Evolutionary conservation across 2,113 vertebrate genomes (phyloP).

Genomic region (Bungarus multicinctus): DNA sequence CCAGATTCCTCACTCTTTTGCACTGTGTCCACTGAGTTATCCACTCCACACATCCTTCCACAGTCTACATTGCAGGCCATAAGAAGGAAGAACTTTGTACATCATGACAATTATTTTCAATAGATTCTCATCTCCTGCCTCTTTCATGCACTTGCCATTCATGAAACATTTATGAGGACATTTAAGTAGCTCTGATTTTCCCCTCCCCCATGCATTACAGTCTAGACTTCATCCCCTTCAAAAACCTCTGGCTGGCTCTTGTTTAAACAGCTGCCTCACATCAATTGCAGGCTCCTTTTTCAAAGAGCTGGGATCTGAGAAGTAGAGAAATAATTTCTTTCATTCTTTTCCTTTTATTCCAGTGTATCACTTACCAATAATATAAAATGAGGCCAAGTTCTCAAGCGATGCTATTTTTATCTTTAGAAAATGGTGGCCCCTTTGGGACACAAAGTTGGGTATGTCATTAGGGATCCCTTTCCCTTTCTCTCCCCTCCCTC

Average conservation of each 20-base stretch:
- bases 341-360: neutral
- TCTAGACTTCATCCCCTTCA: conserved; percentile 8
- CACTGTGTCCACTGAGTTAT: neutral
- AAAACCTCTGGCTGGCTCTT: neutral
- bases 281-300: neutral
- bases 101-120: conserved; percentile 37
- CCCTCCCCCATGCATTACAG: conserved; percentile 14
- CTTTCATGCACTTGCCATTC: neutral
- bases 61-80: neutral
- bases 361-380: neutral
- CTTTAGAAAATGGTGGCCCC: neutral
- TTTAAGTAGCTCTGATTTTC: conserved; percentile 10
- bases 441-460: neutral
- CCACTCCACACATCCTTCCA: neutral
- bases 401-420: neutral
- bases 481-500: neutral
- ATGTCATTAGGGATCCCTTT: neutral
- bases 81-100: neutral
- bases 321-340: neutral
- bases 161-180: conserved; percentile 15
- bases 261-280: conserved; percentile 22
- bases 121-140: conserved; percentile 14
- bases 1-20: neutral
- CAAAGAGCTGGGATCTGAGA: neutral
- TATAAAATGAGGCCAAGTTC: neutral